Conservation (phyloP, 2,797 vertebrate genomes). For the Clamator glandarius region DNA sequence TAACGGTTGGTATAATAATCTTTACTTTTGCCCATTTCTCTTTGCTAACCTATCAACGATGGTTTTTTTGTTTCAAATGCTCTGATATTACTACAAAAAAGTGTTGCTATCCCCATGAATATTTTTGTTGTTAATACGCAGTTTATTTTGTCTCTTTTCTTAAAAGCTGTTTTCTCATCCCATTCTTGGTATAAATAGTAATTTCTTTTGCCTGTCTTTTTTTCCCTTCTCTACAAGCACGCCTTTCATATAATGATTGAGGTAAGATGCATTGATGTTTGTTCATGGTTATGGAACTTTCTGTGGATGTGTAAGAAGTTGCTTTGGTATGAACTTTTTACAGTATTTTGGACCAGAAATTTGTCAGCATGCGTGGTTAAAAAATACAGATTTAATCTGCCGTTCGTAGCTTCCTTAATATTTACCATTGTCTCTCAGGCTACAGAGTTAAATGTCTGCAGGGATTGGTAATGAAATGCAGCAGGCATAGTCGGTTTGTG, state of each 20-base stretch:
- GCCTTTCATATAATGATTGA: slow-evolving; percentile 99
- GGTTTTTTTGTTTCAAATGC: not conserved
- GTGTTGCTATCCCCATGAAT: not conserved
- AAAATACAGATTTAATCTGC: not conserved
- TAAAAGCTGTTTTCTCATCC: slow-evolving; percentile 74
- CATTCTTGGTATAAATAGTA: slow-evolving; percentile 84
- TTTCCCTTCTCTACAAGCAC: slow-evolving; percentile 90
- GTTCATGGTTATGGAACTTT: slow-evolving; percentile 70
- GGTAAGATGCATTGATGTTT: slow-evolving; percentile 91
- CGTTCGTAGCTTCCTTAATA: not conserved
- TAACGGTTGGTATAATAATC: not conserved
- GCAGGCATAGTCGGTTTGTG: not conserved
- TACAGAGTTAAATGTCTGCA: accelerated
- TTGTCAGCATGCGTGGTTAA: not conserved
- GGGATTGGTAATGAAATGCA: not conserved
- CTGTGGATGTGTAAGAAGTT: slow-evolving; percentile 53
- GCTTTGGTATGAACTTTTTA: slow-evolving; percentile 25
- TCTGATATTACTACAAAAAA: not conserved
- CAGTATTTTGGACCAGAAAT: not conserved
- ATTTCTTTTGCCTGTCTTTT: slow-evolving; percentile 87
- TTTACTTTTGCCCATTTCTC: not conserved
- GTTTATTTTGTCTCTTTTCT: not conserved
- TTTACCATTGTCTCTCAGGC: not conserved
- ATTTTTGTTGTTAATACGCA: not conserved
- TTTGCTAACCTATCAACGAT: not conserved